Evolutionary conservation across 1,140 invertebrate species (phyloP).

Genomic region (Macrotrachela quadricornifera): DNA sequence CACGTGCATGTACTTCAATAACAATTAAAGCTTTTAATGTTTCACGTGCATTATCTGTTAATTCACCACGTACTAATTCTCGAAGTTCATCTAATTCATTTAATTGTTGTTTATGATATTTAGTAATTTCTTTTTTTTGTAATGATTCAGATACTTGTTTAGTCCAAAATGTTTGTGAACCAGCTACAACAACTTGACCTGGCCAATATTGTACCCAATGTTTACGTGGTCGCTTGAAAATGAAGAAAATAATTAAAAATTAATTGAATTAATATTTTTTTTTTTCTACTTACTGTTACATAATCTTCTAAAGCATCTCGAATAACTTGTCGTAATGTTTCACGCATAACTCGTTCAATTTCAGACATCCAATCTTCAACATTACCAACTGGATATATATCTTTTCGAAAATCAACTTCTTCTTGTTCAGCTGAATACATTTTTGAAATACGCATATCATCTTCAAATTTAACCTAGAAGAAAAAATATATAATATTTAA

Average conservation of each 20-base stretch:
- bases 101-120: constrained; percentile 7
- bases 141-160: constrained; percentile 25
- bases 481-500: too few relatives aligned
- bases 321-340: constrained; percentile 24
- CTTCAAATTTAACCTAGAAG: constrained; percentile 30
- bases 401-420: constrained; percentile 24
- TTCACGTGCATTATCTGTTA: constrained; percentile 30
- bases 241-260: too few relatives aligned
- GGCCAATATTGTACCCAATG: constrained; percentile 52
- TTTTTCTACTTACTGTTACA: constrained; percentile 13
- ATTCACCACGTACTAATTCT: constrained; percentile 22
- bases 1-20: constrained; percentile 31
- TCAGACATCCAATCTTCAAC: constrained; percentile 33
- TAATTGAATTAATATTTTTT: background rate
- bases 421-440: constrained; percentile 32
- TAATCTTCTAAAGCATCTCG: constrained; percentile 24
- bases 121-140: constrained; percentile 14
- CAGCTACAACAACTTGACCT: constrained; percentile 44
- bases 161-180: constrained; percentile 31
- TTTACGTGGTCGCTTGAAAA: constrained; percentile 33
- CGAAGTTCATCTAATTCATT: constrained; percentile 26
- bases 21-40: constrained; percentile 32
- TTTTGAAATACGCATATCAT: constrained; percentile 28
- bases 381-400: constrained; percentile 29
- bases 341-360: constrained; percentile 28